Conservation (phyloP, 2,797 vertebrate species). For the Podarcis siculus region DNA sequence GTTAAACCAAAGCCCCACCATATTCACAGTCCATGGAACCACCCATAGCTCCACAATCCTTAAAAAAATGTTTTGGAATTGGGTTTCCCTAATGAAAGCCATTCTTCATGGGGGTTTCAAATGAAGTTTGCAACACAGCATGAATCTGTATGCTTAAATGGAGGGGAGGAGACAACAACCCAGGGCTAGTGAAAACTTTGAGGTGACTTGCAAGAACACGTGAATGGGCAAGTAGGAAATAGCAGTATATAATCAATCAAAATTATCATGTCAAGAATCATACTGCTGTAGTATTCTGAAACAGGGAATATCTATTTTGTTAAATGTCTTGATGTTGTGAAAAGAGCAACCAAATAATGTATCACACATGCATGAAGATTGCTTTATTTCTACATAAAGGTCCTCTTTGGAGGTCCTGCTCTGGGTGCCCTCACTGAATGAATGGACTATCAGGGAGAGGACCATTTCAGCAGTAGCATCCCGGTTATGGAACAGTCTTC, state of each 20-base stretch:
- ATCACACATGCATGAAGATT: neutral
- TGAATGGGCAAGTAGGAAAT: neutral
- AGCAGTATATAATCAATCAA: neutral
- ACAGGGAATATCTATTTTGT: neutral
- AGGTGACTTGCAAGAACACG: neutral
- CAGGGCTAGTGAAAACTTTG: neutral
- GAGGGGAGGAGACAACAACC: neutral
- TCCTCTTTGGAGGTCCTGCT: too few species aligned
- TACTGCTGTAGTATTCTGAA: neutral
- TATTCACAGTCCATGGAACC: neutral
- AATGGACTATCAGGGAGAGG: too few species aligned
- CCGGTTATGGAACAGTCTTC: too few species aligned
- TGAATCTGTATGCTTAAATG: neutral
- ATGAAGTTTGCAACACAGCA: neutral
- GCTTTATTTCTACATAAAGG: neutral
- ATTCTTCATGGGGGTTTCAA: neutral
- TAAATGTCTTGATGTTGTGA: neutral
- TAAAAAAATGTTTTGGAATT: neutral
- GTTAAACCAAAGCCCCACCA: neutral
- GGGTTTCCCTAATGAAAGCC: neutral
- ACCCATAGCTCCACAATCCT: neutral
- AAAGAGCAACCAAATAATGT: neutral
- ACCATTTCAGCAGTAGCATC: too few species aligned
- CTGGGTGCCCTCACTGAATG: too few species aligned
- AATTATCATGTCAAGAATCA: neutral